These are phyloP conservation scores for Phymorhynchus buccinoides DNA, from an alignment of 1,140 invertebrate species.

Conservation along the genomic window DNA sequence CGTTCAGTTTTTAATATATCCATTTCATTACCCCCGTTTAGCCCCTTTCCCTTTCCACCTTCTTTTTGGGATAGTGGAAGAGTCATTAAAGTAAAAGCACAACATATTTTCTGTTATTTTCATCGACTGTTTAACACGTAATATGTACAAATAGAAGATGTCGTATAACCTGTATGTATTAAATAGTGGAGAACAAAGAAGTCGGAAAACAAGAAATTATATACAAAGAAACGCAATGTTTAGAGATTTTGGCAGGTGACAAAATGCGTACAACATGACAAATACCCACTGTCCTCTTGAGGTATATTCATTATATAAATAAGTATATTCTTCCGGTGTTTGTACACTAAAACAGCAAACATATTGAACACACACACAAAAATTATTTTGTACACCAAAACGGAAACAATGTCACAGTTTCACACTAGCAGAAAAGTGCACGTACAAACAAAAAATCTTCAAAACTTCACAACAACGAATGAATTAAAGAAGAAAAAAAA, in stretches of 20 bases:
- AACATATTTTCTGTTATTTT: too few species aligned
- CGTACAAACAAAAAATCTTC: neutral
- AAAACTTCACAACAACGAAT: neutral
- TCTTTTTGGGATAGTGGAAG: too few species aligned
- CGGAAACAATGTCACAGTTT: slow-evolving; percentile 1
- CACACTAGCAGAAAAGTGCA: neutral
- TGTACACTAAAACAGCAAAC: neutral
- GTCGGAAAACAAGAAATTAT: too few species aligned
- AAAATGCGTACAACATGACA: neutral
- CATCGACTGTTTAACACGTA: too few species aligned
- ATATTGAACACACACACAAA: neutral
- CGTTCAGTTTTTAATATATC: too few species aligned
- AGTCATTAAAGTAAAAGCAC: too few species aligned
- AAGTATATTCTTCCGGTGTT: neutral
- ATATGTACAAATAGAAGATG: too few species aligned
- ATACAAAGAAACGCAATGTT: neutral
- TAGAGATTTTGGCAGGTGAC: neutral
- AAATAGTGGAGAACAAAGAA: too few species aligned
- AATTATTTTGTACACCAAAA: neutral
- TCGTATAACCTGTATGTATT: too few species aligned
- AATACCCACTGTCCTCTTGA: neutral
- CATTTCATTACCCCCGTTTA: too few species aligned
- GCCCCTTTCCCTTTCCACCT: too few species aligned
- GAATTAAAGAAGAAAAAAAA: slow-evolving; percentile 4
- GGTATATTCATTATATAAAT: slow-evolving; percentile 6